Conservation (phyloP, 2,888 invertebrate genomes). For the Alentia gelatinosa region DNA sequence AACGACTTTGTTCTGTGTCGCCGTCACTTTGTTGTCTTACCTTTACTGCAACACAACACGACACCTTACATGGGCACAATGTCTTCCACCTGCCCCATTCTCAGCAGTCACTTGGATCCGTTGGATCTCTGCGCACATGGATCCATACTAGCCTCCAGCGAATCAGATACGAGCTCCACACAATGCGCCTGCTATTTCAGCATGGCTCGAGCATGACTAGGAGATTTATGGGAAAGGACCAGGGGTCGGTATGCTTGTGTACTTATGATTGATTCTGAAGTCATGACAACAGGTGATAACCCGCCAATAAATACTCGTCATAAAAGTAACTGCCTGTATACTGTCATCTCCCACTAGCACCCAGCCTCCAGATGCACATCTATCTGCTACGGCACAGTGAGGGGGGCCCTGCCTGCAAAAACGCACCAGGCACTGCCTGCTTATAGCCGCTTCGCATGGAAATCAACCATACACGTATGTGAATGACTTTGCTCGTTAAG, state of each 20-base stretch:
- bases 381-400: not conserved
- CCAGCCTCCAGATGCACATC: not conserved
- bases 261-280: conserved; percentile 19
- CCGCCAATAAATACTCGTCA: not conserved
- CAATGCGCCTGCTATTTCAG: not conserved
- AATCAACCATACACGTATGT: conserved; percentile 22
- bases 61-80: not conserved
- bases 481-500: conserved; percentile 45
- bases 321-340: not conserved
- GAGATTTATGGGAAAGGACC: conserved; percentile 39
- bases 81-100: not conserved
- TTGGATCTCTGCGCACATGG: not conserved
- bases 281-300: conserved; percentile 32
- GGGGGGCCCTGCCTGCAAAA: not conserved
- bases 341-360: not conserved
- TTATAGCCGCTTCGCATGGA: conserved; percentile 27
- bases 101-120: not conserved
- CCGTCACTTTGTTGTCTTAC: conserved; percentile 43
- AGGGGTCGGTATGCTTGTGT: conserved; percentile 24
- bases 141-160: not conserved
- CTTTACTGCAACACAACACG: conserved; percentile 36
- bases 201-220: not conserved
- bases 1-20: conserved; percentile 14
- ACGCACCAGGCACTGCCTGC: not conserved
- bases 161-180: not conserved